phyloP scores from a whole-genome alignment of 2,888 invertebrate species.

The Sesamia inferens region DNA sequence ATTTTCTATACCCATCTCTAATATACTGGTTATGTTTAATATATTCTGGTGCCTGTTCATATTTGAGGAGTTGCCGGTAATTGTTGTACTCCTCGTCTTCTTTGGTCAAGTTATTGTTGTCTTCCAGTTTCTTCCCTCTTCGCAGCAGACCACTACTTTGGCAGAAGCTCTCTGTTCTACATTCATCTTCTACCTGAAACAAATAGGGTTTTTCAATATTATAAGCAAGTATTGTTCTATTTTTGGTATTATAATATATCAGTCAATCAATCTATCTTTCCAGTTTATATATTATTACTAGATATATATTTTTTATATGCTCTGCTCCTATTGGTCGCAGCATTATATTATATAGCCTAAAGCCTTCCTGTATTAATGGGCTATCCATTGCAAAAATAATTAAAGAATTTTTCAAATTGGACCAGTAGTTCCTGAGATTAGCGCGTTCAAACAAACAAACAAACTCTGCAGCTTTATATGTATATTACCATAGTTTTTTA shows the following conservation, averaged over 20 bases:
- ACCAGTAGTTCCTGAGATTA: too few species aligned
- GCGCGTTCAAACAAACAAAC: too few species aligned
- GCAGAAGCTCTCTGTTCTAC: slow-evolving; percentile 73
- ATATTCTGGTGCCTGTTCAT: slow-evolving; percentile 94
- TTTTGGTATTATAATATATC: not conserved
- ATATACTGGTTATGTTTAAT: slow-evolving; percentile 97
- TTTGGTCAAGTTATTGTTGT: slow-evolving; percentile 86
- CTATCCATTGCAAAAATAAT: too few species aligned
- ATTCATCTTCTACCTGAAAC: slow-evolving; percentile 79
- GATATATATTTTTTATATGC: too few species aligned
- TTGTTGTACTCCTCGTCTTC: slow-evolving; percentile 87
- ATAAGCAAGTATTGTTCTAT: not conserved
- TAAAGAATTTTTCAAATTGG: too few species aligned
- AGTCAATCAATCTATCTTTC: too few species aligned
- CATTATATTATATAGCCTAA: too few species aligned
- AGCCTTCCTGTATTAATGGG: too few species aligned
- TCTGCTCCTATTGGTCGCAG: too few species aligned
- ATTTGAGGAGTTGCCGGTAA: slow-evolving; percentile 84
- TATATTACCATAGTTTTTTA: too few species aligned
- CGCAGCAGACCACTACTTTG: slow-evolving; percentile 75
- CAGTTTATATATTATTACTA: too few species aligned
- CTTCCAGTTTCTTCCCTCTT: slow-evolving; percentile 84
- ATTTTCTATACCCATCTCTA: slow-evolving; percentile 95
- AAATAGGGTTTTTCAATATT: slow-evolving; percentile 23
- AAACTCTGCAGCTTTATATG: too few species aligned